Percentiles rank a stretch among this genome's conserved stretches.
phyloP scores from a whole-genome alignment of 2,888 invertebrate genomes.

The Eremobia ochroleuca region DNA sequence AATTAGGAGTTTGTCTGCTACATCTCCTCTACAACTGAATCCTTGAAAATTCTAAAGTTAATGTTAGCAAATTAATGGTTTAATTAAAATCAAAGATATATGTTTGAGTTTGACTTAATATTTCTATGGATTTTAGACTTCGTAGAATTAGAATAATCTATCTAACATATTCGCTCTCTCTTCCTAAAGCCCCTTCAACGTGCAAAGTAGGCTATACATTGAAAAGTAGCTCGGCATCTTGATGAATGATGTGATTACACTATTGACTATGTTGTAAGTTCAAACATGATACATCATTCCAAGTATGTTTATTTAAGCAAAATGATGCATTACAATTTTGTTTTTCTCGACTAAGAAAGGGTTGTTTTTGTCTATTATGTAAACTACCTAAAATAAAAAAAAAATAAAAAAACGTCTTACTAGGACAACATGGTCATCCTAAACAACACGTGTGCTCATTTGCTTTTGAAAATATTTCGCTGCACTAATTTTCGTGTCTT shows the following conservation, averaged over 20 bases:
- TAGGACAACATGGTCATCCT: conserved; percentile 26
- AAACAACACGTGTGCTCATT: conserved; percentile 56
- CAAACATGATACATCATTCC: conserved; percentile 30
- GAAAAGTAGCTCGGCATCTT: conserved; percentile 6
- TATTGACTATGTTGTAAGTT: neutral
- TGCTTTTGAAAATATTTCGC: conserved; percentile 61
- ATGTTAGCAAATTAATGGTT: conserved; percentile 10
- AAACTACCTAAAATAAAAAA: neutral
- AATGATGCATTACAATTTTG: conserved; percentile 25
- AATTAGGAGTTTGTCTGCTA: too few relatives aligned
- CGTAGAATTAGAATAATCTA: neutral
- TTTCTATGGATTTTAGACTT: conserved; percentile 11
- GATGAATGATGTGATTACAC: neutral
- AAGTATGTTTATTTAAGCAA: neutral
- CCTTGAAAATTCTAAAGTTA: conserved; percentile 26
- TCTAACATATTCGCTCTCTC: neutral
- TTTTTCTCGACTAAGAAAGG: neutral
- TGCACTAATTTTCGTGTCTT: conserved; percentile 60
- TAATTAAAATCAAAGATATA: conserved; percentile 9
- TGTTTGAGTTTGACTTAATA: conserved; percentile 2
- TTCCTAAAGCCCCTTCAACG: neutral
- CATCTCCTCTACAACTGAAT: too few relatives aligned
- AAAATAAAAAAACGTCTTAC: neutral
- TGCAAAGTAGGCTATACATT: conserved; percentile 11
- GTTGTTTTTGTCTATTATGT: neutral